Conservation (phyloP, 2,888 invertebrate species). For the Chrysolina oricalcia region DNA sequence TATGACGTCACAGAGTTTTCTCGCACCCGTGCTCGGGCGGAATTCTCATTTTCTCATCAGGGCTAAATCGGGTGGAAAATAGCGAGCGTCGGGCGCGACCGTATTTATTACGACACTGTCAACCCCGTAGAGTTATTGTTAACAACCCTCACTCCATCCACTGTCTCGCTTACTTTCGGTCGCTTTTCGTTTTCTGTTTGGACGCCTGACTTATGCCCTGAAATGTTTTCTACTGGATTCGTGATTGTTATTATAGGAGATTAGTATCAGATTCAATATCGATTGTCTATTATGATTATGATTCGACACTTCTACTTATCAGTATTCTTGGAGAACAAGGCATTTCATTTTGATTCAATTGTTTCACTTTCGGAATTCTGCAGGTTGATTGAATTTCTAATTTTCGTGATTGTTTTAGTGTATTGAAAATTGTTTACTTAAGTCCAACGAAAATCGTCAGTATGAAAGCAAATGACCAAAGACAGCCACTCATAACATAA, state of each 20-base stretch:
- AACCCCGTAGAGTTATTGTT: conserved; percentile 71
- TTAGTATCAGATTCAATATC: background rate
- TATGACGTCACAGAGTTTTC: conserved; percentile 65
- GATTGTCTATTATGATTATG: too few relatives aligned
- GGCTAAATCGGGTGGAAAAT: conserved; percentile 72
- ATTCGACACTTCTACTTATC: too few relatives aligned
- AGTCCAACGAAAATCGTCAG: too few relatives aligned
- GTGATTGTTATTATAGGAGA: background rate
- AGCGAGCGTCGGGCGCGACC: conserved; percentile 67
- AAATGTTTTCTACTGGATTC: background rate
- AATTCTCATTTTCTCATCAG: conserved; percentile 72
- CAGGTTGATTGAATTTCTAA: too few relatives aligned
- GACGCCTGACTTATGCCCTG: conserved; percentile 16
- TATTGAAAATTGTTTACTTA: too few relatives aligned
- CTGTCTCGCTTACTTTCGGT: conserved; percentile 16
- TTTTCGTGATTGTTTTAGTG: too few relatives aligned
- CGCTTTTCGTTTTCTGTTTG: conserved; percentile 22
- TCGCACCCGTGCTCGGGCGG: conserved; percentile 65
- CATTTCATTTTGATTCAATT: too few relatives aligned
- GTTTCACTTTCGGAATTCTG: too few relatives aligned
- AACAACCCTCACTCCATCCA: conserved; percentile 59
- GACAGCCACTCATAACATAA: too few relatives aligned
- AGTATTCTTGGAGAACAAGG: too few relatives aligned
- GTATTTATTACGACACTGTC: conserved; percentile 70
- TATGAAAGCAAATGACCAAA: too few relatives aligned